Conservation (phyloP, 2,797 vertebrate species). For the Arrhamphus sclerolepis region DNA sequence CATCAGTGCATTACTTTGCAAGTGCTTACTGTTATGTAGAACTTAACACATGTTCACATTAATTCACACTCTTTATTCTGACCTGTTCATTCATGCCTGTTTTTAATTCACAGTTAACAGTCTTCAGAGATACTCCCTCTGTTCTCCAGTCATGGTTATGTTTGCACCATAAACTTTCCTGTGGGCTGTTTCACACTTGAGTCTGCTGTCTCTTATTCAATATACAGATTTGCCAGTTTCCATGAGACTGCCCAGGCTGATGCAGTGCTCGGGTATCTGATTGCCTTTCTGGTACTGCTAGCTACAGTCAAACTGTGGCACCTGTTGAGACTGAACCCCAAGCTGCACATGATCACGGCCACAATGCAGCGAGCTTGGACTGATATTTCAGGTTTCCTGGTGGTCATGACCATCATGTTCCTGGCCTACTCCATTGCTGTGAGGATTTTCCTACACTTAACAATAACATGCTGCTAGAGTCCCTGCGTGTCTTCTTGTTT, state of each 20-base stretch:
- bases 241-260: slow-evolving; percentile 90
- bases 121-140: no score
- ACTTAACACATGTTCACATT: no score
- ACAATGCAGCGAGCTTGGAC: slow-evolving; percentile 90
- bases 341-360: slow-evolving; percentile 93
- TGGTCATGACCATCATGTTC: slow-evolving; percentile 91
- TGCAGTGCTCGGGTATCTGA: slow-evolving; percentile 89
- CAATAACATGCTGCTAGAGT: slow-evolving; percentile 26
- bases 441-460: slow-evolving; percentile 73
- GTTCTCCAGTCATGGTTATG: no score
- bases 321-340: slow-evolving; percentile 93
- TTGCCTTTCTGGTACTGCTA: slow-evolving; percentile 93
- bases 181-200: slow-evolving; percentile 5
- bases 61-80: no score
- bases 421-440: slow-evolving; percentile 92
- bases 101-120: no score
- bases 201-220: slow-evolving; percentile 21
- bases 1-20: no score
- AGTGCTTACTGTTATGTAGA: no score
- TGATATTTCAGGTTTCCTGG: slow-evolving; percentile 93
- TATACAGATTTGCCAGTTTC: slow-evolving; percentile 87
- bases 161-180: neutral
- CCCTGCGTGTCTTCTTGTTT: slow-evolving; percentile 12
- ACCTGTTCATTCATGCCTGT: no score
- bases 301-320: slow-evolving; percentile 96